phyloP scores from a whole-genome alignment of 64 coral and sea anemone species.

The Montipora capricornis region DNA sequence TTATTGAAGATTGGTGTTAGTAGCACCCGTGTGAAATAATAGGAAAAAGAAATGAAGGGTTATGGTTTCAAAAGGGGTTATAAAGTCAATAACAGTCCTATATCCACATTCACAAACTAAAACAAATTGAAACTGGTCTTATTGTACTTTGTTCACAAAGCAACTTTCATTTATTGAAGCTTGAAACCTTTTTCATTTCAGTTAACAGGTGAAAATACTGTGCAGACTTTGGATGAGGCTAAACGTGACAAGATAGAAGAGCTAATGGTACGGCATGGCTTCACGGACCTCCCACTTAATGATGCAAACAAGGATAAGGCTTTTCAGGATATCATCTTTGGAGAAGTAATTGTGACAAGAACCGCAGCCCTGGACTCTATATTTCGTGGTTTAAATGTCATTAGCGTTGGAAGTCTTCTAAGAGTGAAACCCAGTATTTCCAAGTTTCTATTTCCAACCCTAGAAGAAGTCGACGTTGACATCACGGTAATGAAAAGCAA shows the following conservation, averaged over 20 bases:
- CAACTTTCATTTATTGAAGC: slow-evolving; percentile 6
- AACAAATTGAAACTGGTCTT: slow-evolving; percentile 12
- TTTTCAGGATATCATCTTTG: slow-evolving; percentile 68
- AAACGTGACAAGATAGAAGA: slow-evolving; percentile 71
- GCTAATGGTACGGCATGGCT: slow-evolving; percentile 70
- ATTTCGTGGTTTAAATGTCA: slow-evolving; percentile 47
- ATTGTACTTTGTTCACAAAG: slow-evolving; percentile 12
- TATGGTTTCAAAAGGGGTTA: slow-evolving; percentile 12
- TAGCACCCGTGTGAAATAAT: slow-evolving; percentile 11
- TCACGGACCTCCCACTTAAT: slow-evolving; percentile 63
- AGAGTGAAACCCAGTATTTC: slow-evolving; percentile 37
- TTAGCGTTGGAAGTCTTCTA: slow-evolving; percentile 44
- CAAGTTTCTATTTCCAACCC: slow-evolving; percentile 30
- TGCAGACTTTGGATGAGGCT: slow-evolving; percentile 8
- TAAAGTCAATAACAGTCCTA: slow-evolving; percentile 12
- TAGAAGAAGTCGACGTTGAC: slow-evolving; percentile 17
- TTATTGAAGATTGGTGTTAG: slow-evolving; percentile 4
- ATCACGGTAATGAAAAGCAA: slow-evolving; percentile 9
- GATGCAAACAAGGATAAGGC: slow-evolving; percentile 74
- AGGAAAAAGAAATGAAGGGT: slow-evolving; percentile 5
- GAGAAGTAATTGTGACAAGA: slow-evolving; percentile 75
- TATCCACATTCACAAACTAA: slow-evolving; percentile 6
- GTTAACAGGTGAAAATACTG: slow-evolving; percentile 4
- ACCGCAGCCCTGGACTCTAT: slow-evolving; percentile 58
- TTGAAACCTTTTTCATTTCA: slow-evolving; percentile 13